A percentile compares a stretch with the other conserved stretches of the same genome.
These are phyloP conservation scores for Pseudomugil tenellus DNA, from an alignment of 2,797 vertebrate species.

Conservation along the genomic window DNA sequence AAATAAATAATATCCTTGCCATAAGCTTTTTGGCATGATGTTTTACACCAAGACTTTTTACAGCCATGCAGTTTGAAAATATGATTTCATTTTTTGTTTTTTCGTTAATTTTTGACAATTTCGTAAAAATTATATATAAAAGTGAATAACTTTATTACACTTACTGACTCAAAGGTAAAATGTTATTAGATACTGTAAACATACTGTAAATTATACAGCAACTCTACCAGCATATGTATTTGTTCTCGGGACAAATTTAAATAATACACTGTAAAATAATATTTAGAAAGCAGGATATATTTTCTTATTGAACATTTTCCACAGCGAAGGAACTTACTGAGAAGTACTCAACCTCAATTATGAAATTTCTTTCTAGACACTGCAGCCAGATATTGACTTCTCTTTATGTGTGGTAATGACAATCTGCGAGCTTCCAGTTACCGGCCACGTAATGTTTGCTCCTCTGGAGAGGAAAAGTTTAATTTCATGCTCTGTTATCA, in stretches of 20 bases:
- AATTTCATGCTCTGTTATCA: slow-evolving; percentile 57
- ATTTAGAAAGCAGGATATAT: no score
- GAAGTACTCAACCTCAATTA: slow-evolving; percentile 17
- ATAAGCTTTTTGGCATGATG: no score
- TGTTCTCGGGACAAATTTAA: background rate
- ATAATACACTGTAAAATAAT: background rate
- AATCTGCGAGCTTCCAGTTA: slow-evolving; percentile 18
- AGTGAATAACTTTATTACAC: background rate
- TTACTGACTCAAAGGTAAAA: background rate
- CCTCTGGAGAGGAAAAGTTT: slow-evolving; percentile 32
- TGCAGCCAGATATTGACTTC: slow-evolving; percentile 20
- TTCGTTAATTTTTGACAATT: no score
- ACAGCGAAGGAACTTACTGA: background rate
- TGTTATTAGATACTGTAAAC: background rate
- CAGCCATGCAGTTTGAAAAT: no score
- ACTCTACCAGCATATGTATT: background rate
- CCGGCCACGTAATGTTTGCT: slow-evolving; percentile 16
- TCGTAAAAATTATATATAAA: background rate
- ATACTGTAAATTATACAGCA: no score
- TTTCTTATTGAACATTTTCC: background rate
- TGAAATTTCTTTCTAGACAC: slow-evolving; percentile 13
- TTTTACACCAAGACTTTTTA: no score
- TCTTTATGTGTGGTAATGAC: slow-evolving; percentile 29
- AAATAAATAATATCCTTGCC: no score
- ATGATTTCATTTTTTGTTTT: no score